Conservation (phyloP, 2,113 vertebrate genomes). For the Apaloderma vittatum region DNA sequence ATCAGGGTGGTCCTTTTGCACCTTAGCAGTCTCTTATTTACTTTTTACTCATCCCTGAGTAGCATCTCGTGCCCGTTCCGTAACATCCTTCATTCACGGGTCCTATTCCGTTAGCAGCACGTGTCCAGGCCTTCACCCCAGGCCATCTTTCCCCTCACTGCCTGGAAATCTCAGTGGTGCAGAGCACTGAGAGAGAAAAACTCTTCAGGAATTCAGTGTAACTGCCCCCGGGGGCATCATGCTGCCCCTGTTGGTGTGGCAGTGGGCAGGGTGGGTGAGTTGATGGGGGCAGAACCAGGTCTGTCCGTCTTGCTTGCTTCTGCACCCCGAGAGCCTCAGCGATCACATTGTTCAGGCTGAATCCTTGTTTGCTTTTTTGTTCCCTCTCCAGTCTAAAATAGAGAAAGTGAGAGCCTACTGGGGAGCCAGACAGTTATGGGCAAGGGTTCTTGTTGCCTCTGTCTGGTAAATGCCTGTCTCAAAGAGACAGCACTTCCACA, state of each 20-base stretch:
- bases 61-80: accelerated
- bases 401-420: background rate
- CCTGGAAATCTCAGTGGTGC: background rate
- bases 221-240: accelerated
- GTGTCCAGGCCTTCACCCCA: background rate
- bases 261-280: background rate
- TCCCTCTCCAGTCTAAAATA: background rate
- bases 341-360: background rate
- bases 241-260: background rate
- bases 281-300: background rate
- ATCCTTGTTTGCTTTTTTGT: background rate
- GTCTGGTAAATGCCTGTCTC: background rate
- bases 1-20: background rate
- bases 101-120: background rate
- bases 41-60: accelerated
- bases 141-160: accelerated
- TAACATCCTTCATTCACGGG: background rate
- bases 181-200: background rate
- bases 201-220: background rate
- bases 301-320: background rate
- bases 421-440: background rate
- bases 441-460: background rate
- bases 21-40: background rate
- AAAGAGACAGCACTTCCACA: background rate
- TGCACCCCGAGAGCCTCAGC: background rate